These are phyloP conservation scores for Semotilus atromaculatus DNA, from an alignment of 2,797 vertebrate genomes.

Conservation along the genomic window DNA sequence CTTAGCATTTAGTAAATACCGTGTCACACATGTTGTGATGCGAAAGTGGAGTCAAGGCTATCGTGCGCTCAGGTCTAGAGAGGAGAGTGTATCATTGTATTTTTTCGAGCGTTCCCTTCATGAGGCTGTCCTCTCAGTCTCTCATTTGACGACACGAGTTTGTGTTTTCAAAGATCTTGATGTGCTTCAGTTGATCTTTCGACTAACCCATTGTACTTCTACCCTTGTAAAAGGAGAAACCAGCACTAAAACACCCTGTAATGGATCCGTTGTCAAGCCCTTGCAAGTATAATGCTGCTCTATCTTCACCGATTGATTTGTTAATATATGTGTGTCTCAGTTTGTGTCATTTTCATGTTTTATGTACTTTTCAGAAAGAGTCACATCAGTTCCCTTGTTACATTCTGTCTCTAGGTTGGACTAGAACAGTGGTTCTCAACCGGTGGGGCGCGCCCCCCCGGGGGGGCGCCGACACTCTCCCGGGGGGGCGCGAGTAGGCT, in stretches of 20 bases:
- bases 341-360: not conserved
- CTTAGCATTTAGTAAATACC: constrained; percentile 36
- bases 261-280: constrained; percentile 36
- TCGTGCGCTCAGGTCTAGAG: constrained; percentile 18
- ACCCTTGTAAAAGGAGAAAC: constrained; percentile 20
- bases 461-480: too few relatives aligned
- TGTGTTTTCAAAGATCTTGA: constrained; percentile 38
- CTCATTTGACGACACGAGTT: not conserved
- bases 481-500: too few relatives aligned
- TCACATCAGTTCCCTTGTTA: not conserved
- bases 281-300: not conserved
- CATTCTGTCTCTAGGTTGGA: not conserved
- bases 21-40: constrained; percentile 5
- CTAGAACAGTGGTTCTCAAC: too few relatives aligned
- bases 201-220: constrained; percentile 15
- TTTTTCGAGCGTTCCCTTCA: constrained; percentile 19
- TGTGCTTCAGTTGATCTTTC: constrained; percentile 26
- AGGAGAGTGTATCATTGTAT: constrained; percentile 34
- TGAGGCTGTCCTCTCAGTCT: constrained; percentile 34
- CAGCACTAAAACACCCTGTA: constrained; percentile 34
- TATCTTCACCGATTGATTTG: constrained; percentile 15
- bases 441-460: too few relatives aligned
- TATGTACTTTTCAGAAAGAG: not conserved
- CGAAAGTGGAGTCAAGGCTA: constrained; percentile 52
- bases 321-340: not conserved